Evolutionary conservation across 2,888 invertebrate genomes (phyloP), one percentile per base, ranked within the genome.

Genomic region (Philaethria dido): DNA sequence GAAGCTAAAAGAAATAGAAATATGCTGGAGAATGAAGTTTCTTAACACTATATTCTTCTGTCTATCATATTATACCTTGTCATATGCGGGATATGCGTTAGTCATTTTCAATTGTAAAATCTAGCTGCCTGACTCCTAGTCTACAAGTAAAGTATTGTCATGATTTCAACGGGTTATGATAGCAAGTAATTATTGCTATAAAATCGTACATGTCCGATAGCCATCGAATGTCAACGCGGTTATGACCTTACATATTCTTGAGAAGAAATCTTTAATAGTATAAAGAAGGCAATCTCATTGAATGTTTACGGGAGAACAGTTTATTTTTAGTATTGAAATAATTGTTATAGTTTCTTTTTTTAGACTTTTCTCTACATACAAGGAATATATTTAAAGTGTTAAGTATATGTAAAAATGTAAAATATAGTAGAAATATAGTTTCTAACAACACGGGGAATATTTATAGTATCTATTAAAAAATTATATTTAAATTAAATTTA

Each of bases 61-160:
- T 29, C 29, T 29, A 29, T 6, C 6, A 29, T 6, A 29, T 29
- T 4, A 29, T 6, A 29, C 33, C 29, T 8, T 36, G 9, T 36
- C 9, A 8, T 36, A 8, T 8, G 33, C 33, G 9, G 3, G 5
- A 8, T 9, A 4, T 36, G n/a, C n/a, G n/a, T 4, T 36, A 9
- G 9, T 8, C 9, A 13, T 29, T 13, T 50, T 5, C 14, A 50
- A n/a, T n/a, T 20, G 22, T 16, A 29, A 54, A 36, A 25, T 44
- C 44, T 29, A n/a, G 8, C 5, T 8, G 0, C 5, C 48, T 33
- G 14, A 14, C 63, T 71, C 71, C n/a, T 47, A 29, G 65, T 22
- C 67, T 69, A 71, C 52, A 13, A 44, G 45, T 68, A 70, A 69
- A 29, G 63, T 66, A 62, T 69, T 71, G 66, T 71, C 69, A 68